Evolutionary conservation across 2,888 invertebrate species (phyloP), one percentile per base, ranked within the genome.

Genomic region (Orthosia gracilis): DNA sequence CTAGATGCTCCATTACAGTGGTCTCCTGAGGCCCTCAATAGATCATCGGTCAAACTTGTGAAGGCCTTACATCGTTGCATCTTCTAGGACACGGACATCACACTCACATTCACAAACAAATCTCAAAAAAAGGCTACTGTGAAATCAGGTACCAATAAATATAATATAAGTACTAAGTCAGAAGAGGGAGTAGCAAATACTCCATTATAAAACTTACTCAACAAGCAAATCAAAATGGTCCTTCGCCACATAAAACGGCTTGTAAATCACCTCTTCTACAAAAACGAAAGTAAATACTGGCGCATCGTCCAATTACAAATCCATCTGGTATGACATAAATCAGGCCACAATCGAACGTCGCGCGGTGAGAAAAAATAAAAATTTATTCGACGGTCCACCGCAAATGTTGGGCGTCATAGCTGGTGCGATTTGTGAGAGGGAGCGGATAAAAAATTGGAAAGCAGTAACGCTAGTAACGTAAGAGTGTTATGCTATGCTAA

Each of bases 321-420:
- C 76, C 85, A 82, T 85, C 79, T 80, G 81, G 84, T 87, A 85
- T 82, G 81, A 85, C 79, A 90, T 91, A 93, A 92, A 93, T 91
- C 92, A 90, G 86, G 5, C 83, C 82, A 77, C 72, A 86, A 86
- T 89, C 85, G 86, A 88, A 89, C 88, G 87, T 83, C 89, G 92
- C 91, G 89, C 83, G 87, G 82, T 78, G 83, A 87, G 82, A 87
- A 91, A 92, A 91, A 91, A 91, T 89, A 90, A 92, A n/a, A 92
- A 90, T 91, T 90, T 90, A 91, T 91, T 87, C 88, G 72, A 76
- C 62, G 70, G 83, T 77, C 83, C 80, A 69, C 69, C 77, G 87
- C 79, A 83, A 85, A 86, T 78, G 83, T 76, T 73, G 55, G 79
- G 62, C 70, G 81, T 78, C 71, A 64, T 52, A 18, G 3, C 55